A percentile compares a stretch with the other conserved stretches of the same genome.
Evolutionary conservation across 2,113 vertebrate genomes (phyloP).

Genomic region (Halcyon senegalensis): DNA sequence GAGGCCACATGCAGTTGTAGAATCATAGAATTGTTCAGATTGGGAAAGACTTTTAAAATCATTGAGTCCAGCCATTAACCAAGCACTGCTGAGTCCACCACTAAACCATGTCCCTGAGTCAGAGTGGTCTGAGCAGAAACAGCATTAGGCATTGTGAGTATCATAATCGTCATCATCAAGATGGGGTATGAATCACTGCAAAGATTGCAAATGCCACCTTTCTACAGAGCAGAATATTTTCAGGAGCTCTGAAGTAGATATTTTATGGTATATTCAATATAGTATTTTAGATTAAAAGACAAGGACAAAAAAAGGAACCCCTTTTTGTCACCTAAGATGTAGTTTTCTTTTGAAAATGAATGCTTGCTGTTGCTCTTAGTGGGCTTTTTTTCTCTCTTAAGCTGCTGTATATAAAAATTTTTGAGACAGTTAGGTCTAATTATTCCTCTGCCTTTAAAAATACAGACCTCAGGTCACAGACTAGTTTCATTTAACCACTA

Average conservation of each 20-base stretch:
- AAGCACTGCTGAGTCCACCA: not conserved
- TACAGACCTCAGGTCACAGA: not conserved
- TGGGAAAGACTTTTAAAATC: not conserved
- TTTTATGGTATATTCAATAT: not conserved
- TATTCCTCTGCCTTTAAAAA: not conserved
- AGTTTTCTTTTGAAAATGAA: not conserved
- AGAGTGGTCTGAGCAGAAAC: not conserved
- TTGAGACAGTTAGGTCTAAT: not conserved
- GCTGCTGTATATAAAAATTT: not conserved
- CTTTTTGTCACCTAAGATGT: not conserved
- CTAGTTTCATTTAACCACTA: not conserved
- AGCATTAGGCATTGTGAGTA: not conserved
- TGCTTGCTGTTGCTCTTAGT: not conserved
- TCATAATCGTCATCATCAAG: not conserved
- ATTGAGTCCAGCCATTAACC: not conserved
- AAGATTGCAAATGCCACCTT: not conserved
- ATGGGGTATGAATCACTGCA: not conserved
- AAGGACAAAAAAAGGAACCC: not conserved
- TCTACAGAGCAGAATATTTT: not conserved
- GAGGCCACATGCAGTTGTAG: not conserved
- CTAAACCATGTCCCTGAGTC: not conserved
- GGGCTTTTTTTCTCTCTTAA: not conserved
- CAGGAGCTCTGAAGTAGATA: not conserved
- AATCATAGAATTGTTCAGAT: not conserved
- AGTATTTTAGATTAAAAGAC: not conserved